Conservation (phyloP, 2,797 vertebrate genomes). For the Nasua narica region DNA sequence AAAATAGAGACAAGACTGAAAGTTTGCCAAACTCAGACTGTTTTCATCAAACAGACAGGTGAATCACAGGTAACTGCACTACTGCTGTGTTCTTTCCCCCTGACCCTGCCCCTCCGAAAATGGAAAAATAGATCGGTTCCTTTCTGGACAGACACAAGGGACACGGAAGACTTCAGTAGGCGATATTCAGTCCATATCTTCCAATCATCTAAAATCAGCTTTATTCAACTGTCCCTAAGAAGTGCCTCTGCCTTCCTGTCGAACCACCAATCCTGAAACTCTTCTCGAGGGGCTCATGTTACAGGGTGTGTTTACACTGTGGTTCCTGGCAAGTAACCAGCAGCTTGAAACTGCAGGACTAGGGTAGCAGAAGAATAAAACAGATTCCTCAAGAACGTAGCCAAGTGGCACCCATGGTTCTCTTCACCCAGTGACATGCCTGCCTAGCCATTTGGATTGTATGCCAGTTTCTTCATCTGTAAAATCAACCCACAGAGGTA, state of each 20-base stretch:
- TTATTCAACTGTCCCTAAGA: constrained; percentile 36
- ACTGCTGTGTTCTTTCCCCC: background rate
- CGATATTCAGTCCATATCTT: background rate
- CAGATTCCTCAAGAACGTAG: background rate
- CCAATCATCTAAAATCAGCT: constrained; percentile 33
- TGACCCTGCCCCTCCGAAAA: background rate
- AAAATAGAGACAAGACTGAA: background rate
- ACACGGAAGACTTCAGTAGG: background rate
- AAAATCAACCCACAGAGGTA: background rate
- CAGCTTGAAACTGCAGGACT: background rate
- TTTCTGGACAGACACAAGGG: background rate
- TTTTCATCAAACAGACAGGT: background rate
- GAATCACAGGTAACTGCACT: background rate
- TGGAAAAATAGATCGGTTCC: background rate
- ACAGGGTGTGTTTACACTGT: background rate
- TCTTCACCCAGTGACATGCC: background rate
- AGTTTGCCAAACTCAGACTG: background rate
- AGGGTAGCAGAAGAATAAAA: background rate
- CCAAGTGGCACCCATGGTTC: background rate
- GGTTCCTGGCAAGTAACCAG: background rate
- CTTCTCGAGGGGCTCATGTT: constrained; percentile 40
- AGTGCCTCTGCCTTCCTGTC: background rate
- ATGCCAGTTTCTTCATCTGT: background rate
- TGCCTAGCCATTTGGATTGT: background rate
- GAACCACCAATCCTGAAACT: constrained; percentile 51